A percentile compares a stretch with the other conserved stretches of the same genome.
These are phyloP conservation scores for Acanthurus lineatus DNA, from an alignment of 2,797 vertebrate genomes.

Conservation along the genomic window DNA sequence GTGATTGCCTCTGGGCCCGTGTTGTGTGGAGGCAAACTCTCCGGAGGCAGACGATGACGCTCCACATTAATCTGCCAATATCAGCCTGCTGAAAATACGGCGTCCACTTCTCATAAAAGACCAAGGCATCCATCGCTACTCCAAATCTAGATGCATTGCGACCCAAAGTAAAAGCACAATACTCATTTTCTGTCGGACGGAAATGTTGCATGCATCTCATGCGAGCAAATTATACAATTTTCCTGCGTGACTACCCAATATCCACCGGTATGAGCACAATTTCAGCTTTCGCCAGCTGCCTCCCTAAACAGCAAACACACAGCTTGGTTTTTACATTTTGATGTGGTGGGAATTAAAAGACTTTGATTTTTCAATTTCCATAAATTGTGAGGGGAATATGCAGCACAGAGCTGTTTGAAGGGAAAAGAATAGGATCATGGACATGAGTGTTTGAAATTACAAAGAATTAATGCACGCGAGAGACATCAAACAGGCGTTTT, in stretches of 20 bases:
- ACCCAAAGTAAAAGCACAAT: conserved; percentile 10
- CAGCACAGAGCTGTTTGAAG: conserved; percentile 72
- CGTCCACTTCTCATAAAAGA: conserved; percentile 63
- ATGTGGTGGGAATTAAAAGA: conserved; percentile 68
- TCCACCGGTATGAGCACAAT: conserved; percentile 23
- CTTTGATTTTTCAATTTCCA: conserved; percentile 82
- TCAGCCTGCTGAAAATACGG: conserved; percentile 54
- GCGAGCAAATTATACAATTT: conserved; percentile 28
- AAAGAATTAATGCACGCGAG: conserved; percentile 59
- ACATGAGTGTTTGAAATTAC: conserved; percentile 61
- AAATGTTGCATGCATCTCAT: conserved; percentile 19
- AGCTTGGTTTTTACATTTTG: conserved; percentile 57
- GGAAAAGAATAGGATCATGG: conserved; percentile 62
- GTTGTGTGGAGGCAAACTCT: conserved; percentile 65
- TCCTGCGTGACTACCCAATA: conserved; percentile 24
- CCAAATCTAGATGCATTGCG: conserved; percentile 16
- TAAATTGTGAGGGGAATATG: conserved; percentile 71
- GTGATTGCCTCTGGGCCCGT: conserved; percentile 76
- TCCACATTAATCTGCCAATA: conserved; percentile 73
- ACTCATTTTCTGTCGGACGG: conserved; percentile 33
- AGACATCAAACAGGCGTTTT: conserved; percentile 64
- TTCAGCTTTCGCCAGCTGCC: conserved; percentile 25
- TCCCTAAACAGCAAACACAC: conserved; percentile 61
- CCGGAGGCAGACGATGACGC: conserved; percentile 58
- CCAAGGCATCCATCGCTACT: conserved; percentile 25